Evolutionary conservation across 1,140 invertebrate species (phyloP).

Genomic region (Ylistrum balloti): DNA sequence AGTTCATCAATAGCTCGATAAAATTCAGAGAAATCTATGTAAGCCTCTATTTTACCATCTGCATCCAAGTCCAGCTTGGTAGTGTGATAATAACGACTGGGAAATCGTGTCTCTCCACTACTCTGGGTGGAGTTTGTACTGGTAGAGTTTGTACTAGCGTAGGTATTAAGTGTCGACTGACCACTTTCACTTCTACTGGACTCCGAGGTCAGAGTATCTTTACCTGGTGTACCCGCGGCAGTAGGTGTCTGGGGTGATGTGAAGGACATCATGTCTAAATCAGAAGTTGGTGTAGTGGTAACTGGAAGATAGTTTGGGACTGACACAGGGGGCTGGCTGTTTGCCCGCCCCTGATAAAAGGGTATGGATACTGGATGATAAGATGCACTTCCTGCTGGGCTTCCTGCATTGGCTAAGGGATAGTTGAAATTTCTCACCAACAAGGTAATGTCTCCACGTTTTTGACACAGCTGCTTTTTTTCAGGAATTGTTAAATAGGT

Average conservation of each 20-base stretch:
- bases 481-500: slow-evolving; percentile 85
- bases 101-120: slow-evolving; percentile 74
- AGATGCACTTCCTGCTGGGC: slow-evolving; percentile 64
- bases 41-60: slow-evolving; percentile 89
- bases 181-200: not conserved
- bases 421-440: slow-evolving; percentile 94
- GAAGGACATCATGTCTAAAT: slow-evolving; percentile 31
- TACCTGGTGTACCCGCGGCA: slow-evolving; percentile 50
- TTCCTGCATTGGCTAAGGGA: slow-evolving; percentile 86
- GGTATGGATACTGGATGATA: slow-evolving; percentile 66
- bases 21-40: slow-evolving; percentile 93
- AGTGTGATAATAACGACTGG: slow-evolving; percentile 68
- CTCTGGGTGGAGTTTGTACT: slow-evolving; percentile 76
- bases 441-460: slow-evolving; percentile 91
- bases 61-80: slow-evolving; percentile 83
- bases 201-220: slow-evolving; percentile 44
- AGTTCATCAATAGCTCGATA: slow-evolving; percentile 88
- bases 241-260: slow-evolving; percentile 54
- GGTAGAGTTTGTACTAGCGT: slow-evolving; percentile 73
- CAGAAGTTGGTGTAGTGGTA: slow-evolving; percentile 52
- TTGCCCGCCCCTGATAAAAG: slow-evolving; percentile 58
- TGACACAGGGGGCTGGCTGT: slow-evolving; percentile 45
- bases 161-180: slow-evolving; percentile 54
- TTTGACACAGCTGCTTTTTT: slow-evolving; percentile 80
- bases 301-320: slow-evolving; percentile 31